Conservation (phyloP, 1,140 invertebrate genomes). For the Zaprionus vittiger region DNA sequence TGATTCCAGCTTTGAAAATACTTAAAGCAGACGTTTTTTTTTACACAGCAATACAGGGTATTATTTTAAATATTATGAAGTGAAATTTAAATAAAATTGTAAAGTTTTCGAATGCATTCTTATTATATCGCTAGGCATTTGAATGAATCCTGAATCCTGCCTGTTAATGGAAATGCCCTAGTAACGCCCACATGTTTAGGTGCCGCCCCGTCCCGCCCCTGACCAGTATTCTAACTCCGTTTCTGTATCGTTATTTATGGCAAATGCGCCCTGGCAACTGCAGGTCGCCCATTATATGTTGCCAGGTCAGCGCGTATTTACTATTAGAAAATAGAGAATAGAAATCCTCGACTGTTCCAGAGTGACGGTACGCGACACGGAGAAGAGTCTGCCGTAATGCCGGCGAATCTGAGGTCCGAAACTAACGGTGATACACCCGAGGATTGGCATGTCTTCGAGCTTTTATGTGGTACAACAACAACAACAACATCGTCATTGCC, state of each 20-base stretch:
- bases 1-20: no score
- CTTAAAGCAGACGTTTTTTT: no score
- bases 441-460: slow-evolving; percentile 89
- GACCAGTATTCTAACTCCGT: neutral
- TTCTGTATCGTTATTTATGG: slow-evolving; percentile 60
- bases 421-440: slow-evolving; percentile 85
- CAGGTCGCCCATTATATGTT: slow-evolving; percentile 40
- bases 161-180: slow-evolving; percentile 40
- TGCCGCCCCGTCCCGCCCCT: neutral
- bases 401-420: slow-evolving; percentile 53
- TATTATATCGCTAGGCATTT: neutral
- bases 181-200: slow-evolving; percentile 55
- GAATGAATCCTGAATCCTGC: neutral
- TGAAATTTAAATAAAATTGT: no score
- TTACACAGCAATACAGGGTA: no score
- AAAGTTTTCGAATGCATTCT: neutral
- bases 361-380: neutral
- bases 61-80: no score
- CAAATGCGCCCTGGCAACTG: slow-evolving; percentile 67
- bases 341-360: slow-evolving; percentile 25
- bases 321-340: slow-evolving; percentile 62
- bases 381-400: slow-evolving; percentile 43
- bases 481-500: slow-evolving; percentile 20
- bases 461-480: slow-evolving; percentile 83
- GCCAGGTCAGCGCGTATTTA: slow-evolving; percentile 54